Evolutionary conservation across 2,888 invertebrate genomes (phyloP), one percentile per base, ranked within the genome.

Genomic region (Frankliniella fusca): DNA sequence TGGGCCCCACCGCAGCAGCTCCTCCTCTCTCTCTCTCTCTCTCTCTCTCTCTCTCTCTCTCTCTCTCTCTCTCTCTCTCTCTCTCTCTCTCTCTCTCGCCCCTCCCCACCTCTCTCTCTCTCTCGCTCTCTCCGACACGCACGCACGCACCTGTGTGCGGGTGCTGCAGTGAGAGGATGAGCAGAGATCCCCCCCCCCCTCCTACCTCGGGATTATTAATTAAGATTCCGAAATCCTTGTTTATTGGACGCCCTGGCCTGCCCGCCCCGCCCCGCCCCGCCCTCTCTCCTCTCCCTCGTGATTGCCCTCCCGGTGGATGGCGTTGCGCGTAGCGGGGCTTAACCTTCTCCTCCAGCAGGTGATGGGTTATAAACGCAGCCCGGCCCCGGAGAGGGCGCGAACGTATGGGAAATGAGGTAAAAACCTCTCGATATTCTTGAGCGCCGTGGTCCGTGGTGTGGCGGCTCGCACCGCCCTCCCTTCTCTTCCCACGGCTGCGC

Each of bases 151-250:
- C 54, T 54, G 54, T 54, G 54, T 20, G 54, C 15, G 54, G 54
- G 54, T 54, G 54, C 70, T n/a, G 23, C 23, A 76, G 70, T 8
- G 27, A 23, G 70, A 27, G 27, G 70, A 61, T 61, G 61, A 61
- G 61, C 61, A 20, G 61, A 61, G 20, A 61, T 76, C 70, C 70
- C 3, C 23, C 65, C n/a, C 20, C 70, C 11, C 23, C 70, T 23
- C 70, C 27, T 70, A 10, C 27, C 27, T 27, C 70, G 10, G 70
- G 70, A 76, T 76, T 76, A 76, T 76, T 76, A 76, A 76, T 76
- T 76, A 76, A 76, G 70, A 76, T 76, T 76, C 54, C 54, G 54
- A 54, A 54, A 54, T 54, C 70, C 70, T 76, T 76, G 70, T 76
- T 76, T 76, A 76, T 76, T 76, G 70, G 70, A 76, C 70, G 70